A percentile compares a stretch with the other conserved stretches of the same genome.
Evolutionary conservation across 2,113 vertebrate species (phyloP).

Genomic region (Trogon melanurus): DNA sequence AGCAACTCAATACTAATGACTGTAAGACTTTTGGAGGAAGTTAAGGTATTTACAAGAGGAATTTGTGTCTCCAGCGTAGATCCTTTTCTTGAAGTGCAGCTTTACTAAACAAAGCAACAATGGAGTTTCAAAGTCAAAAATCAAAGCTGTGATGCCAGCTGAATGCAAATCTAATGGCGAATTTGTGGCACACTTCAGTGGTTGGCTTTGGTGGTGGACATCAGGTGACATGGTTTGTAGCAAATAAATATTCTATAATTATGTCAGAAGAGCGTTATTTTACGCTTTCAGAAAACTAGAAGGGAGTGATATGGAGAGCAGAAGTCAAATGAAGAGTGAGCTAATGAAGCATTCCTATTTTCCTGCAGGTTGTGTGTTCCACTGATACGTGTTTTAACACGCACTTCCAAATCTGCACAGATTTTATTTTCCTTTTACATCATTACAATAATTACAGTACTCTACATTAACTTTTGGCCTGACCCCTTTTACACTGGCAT

Average conservation of each 20-base stretch:
- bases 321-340: background rate
- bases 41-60: background rate
- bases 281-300: background rate
- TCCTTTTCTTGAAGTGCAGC: background rate
- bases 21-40: background rate
- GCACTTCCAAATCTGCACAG: background rate
- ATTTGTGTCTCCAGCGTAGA: background rate
- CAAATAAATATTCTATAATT: background rate
- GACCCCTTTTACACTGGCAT: background rate
- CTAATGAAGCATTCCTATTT: background rate
- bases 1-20: background rate
- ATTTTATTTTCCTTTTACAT: background rate
- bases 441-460: background rate
- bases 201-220: background rate
- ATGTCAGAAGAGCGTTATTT: background rate
- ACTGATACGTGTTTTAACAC: background rate
- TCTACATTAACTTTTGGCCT: background rate
- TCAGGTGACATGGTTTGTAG: background rate
- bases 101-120: background rate
- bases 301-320: background rate
- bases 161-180: background rate
- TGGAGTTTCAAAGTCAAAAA: background rate
- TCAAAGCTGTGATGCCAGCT: background rate
- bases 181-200: background rate
- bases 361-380: background rate